These are phyloP conservation scores for Silurus meridionalis DNA, from an alignment of 2,113 vertebrate genomes.

Conservation along the genomic window DNA sequence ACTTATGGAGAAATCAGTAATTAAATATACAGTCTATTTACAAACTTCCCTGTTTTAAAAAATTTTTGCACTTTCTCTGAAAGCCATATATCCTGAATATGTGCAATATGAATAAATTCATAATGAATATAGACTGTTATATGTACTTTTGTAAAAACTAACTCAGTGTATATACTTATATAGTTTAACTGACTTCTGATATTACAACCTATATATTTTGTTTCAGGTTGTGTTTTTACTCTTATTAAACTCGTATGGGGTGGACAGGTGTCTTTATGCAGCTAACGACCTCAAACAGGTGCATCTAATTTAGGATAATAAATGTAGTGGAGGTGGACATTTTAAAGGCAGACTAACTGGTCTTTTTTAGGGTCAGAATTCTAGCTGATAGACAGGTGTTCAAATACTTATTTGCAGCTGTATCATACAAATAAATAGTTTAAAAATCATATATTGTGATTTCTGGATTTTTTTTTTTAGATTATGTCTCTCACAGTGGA, in stretches of 20 bases:
- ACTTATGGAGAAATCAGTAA: constrained; percentile 58
- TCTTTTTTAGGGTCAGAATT: no score
- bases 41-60: not conserved
- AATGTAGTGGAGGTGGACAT: no score
- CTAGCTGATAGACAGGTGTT: no score
- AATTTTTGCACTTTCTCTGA: not conserved
- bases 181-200: not conserved
- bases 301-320: no score
- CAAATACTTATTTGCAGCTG: no score
- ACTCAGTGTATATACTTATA: not conserved
- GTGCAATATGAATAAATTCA: not conserved
- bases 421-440: no score
- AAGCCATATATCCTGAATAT: not conserved
- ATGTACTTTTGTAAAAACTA: not conserved
- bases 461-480: no score
- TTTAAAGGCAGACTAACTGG: no score
- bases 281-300: no score
- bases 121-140: not conserved
- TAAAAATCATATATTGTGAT: no score
- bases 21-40: constrained; percentile 31
- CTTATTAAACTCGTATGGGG: not conserved
- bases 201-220: not conserved
- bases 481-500: no score
- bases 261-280: no score
- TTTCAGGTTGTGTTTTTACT: not conserved